phyloP scores from a whole-genome alignment of 1,140 invertebrate species.

The Orius insidiosus region DNA sequence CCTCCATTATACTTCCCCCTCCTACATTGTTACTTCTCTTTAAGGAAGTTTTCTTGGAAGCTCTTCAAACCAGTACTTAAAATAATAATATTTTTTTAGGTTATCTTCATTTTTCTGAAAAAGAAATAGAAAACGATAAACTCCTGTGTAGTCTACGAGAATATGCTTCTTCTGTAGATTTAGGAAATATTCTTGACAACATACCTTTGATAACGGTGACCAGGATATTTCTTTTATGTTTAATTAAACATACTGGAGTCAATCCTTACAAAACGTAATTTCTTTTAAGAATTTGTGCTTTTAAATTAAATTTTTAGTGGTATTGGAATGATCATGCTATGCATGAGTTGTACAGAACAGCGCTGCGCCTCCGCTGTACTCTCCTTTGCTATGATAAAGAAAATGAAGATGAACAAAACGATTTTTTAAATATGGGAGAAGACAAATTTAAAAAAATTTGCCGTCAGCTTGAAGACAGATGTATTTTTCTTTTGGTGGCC shows the following conservation, averaged over 20 bases:
- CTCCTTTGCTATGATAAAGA: slow-evolving; percentile 23
- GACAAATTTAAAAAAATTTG: slow-evolving; percentile 7
- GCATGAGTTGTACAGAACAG: slow-evolving; percentile 12
- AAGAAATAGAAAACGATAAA: slow-evolving; percentile 10
- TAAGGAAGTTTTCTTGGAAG: too few relatives aligned
- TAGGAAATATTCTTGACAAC: slow-evolving; percentile 23
- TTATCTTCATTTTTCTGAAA: slow-evolving; percentile 11
- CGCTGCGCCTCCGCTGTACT: slow-evolving; percentile 5
- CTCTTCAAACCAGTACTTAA: too few relatives aligned
- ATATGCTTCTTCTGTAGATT: slow-evolving; percentile 9
- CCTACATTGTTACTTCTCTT: too few relatives aligned
- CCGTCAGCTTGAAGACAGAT: slow-evolving; percentile 20
- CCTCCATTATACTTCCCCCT: too few relatives aligned
- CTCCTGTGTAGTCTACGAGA: slow-evolving; percentile 10
- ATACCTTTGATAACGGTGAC: slow-evolving; percentile 31
- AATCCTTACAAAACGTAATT: slow-evolving; percentile 14
- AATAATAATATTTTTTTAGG: slow-evolving; percentile 8
- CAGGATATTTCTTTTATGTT: slow-evolving; percentile 31
- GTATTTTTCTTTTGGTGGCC: slow-evolving; percentile 27
- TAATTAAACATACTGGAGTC: slow-evolving; percentile 35
- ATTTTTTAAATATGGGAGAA: background rate
- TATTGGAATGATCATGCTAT: slow-evolving; percentile 11
- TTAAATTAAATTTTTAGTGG: slow-evolving; percentile 1
- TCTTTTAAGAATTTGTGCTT: background rate
- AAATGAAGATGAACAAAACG: slow-evolving; percentile 19